Conservation (phyloP, 2,888 invertebrate species). For the Rapana venosa region DNA sequence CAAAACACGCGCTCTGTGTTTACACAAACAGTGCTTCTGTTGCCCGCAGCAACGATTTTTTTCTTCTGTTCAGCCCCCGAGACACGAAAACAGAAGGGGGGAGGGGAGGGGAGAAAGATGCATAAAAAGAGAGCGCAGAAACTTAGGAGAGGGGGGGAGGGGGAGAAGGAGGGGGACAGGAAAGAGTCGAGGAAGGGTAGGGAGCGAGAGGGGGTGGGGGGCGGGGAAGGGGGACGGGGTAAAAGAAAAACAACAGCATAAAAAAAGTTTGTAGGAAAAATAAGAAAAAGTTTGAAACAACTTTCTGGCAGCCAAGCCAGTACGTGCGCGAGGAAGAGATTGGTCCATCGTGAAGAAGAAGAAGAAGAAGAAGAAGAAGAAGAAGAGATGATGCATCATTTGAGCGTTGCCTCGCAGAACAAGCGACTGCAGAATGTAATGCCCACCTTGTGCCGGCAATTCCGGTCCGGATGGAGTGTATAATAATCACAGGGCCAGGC, state of each 20-base stretch:
- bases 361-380: background rate
- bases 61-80: background rate
- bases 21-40: constrained; percentile 32
- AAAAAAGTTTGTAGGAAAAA: background rate
- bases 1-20: constrained; percentile 25
- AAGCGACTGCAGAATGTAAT: background rate
- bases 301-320: background rate
- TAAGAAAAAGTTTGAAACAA: background rate
- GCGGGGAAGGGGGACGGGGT: background rate
- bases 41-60: constrained; percentile 20
- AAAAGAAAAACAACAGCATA: constrained; percentile 19
- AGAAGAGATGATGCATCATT: background rate
- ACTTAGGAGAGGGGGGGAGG: background rate
- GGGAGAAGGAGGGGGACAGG: background rate
- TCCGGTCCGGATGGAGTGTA: no score
- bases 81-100: background rate
- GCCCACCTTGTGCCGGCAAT: no score
- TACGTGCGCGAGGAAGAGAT: background rate
- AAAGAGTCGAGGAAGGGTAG: background rate
- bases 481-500: no score
- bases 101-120: background rate
- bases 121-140: no score
- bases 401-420: background rate
- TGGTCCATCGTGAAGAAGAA: background rate
- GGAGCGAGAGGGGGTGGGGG: background rate